Evolutionary conservation across 2,113 vertebrate species (phyloP).

Genomic region (Mirounga angustirostris): DNA sequence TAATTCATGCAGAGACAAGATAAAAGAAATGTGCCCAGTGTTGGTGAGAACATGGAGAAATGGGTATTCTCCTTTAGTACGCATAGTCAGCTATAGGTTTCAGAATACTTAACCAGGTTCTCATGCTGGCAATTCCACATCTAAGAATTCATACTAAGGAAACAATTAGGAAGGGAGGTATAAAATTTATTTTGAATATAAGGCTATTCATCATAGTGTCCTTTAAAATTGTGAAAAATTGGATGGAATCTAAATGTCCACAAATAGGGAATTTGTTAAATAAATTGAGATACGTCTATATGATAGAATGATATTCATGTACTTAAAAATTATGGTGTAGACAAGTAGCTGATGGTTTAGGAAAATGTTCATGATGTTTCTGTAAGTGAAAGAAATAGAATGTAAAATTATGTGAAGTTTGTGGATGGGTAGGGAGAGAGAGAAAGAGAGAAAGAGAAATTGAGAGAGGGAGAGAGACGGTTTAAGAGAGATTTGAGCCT

Average conservation of each 20-base stretch:
- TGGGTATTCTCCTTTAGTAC: fast-evolving
- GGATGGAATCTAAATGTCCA: neutral
- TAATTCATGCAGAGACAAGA: neutral
- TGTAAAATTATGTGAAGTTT: neutral
- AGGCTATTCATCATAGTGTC: neutral
- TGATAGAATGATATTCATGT: neutral
- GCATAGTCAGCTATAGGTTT: neutral
- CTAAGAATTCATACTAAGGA: neutral
- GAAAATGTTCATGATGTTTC: constrained; percentile 28
- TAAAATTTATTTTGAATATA: neutral
- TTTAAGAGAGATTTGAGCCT: neutral
- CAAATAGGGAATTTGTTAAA: neutral
- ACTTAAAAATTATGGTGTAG: neutral
- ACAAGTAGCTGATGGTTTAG: constrained; percentile 24
- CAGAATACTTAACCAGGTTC: neutral
- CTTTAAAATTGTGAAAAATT: neutral
- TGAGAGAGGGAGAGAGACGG: neutral
- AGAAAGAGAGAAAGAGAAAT: neutral
- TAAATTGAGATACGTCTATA: neutral
- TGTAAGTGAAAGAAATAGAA: neutral
- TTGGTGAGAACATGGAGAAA: neutral
- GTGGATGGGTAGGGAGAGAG: too few relatives aligned
- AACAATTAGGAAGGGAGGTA: neutral
- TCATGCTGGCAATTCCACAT: neutral
- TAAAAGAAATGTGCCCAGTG: neutral